Conservation (phyloP, 2,888 invertebrate species). For the Diaphora mendica region DNA sequence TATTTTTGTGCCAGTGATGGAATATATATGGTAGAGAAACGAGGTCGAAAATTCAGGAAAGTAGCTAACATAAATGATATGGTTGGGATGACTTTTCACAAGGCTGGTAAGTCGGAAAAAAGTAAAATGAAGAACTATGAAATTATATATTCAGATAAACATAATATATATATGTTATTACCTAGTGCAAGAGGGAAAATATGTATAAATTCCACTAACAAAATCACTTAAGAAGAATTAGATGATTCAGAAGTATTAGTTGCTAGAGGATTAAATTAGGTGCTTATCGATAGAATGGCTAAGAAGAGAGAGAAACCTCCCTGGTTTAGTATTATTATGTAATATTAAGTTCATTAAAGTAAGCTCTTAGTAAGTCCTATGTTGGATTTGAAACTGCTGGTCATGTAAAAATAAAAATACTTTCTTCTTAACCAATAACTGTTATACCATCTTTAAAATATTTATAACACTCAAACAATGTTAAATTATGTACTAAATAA, state of each 20-base stretch:
- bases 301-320: neutral
- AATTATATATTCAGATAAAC: slow-evolving; percentile 69
- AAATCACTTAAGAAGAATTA: neutral
- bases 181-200: neutral
- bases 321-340: no score
- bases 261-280: neutral
- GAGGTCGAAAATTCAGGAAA: slow-evolving; percentile 59
- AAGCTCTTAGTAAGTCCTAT: no score
- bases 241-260: neutral
- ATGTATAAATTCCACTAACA: neutral
- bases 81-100: slow-evolving; percentile 67
- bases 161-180: slow-evolving; percentile 64
- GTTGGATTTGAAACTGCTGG: no score
- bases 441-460: neutral
- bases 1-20: slow-evolving; percentile 70
- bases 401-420: no score
- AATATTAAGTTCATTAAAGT: no score
- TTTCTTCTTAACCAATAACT: neutral
- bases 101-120: slow-evolving; percentile 2
- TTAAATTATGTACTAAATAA: neutral
- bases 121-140: slow-evolving; percentile 64
- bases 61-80: slow-evolving; percentile 64
- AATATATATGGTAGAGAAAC: slow-evolving; percentile 63
- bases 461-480: neutral
- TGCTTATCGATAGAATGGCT: neutral